Conservation (phyloP, 2,888 invertebrate genomes). For the Meandrusa payeni region DNA sequence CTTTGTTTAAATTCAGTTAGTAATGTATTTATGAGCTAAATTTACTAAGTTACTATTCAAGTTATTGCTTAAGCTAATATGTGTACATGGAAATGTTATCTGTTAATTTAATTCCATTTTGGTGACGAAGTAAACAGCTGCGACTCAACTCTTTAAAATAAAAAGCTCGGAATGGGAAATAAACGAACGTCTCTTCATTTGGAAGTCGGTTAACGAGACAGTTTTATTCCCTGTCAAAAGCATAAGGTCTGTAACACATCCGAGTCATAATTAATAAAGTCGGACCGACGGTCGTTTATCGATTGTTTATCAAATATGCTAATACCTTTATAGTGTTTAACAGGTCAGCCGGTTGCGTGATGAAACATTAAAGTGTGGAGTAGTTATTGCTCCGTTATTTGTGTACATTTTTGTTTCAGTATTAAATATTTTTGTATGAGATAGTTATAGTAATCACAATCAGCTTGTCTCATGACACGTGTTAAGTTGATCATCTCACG, state of each 20-base stretch:
- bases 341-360: constrained; percentile 56
- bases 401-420: no score
- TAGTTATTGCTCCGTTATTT: constrained; percentile 7
- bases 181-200: constrained; percentile 13
- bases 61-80: no score
- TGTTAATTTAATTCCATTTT: constrained; percentile 5
- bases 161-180: constrained; percentile 7
- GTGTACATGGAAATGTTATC: not conserved
- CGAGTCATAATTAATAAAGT: constrained; percentile 49
- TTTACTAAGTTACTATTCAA: no score
- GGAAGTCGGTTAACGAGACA: constrained; percentile 25
- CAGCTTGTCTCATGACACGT: no score
- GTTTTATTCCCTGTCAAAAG: constrained; percentile 25
- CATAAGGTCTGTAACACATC: constrained; percentile 22
- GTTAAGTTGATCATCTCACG: no score
- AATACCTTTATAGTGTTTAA: constrained; percentile 70
- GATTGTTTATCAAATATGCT: constrained; percentile 69
- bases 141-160: constrained; percentile 7
- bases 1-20: no score
- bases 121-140: constrained; percentile 2
- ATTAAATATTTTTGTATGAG: no score
- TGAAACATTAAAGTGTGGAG: constrained; percentile 45
- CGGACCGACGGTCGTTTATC: constrained; percentile 51
- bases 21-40: no score
- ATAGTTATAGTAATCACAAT: no score